These are phyloP conservation scores for Sepiola atlantica DNA, from an alignment of 2,888 invertebrate species.

Conservation along the genomic window DNA sequence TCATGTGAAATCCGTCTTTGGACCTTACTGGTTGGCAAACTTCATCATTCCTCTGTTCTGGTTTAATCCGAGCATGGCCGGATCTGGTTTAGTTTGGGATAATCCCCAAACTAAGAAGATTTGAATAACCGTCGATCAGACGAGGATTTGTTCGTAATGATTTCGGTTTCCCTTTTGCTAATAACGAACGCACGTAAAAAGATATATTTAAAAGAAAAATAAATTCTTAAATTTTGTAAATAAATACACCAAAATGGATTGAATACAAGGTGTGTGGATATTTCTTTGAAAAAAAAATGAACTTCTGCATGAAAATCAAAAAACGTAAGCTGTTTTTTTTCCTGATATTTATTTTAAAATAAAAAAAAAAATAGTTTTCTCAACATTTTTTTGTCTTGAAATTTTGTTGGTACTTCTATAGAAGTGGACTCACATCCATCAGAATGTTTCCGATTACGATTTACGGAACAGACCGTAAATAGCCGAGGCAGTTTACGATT, in stretches of 20 bases:
- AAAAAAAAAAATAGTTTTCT: not conserved
- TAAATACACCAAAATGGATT: not conserved
- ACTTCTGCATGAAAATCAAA: too few relatives aligned
- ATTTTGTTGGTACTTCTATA: not conserved
- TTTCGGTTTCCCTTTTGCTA: not conserved
- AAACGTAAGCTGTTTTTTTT: not conserved
- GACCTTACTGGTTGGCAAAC: slow-evolving; percentile 65
- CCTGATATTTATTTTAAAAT: slow-evolving; percentile 32
- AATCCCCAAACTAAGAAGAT: slow-evolving; percentile 7
- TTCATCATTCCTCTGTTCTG: slow-evolving; percentile 65
- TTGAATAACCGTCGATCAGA: not conserved
- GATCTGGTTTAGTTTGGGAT: not conserved
- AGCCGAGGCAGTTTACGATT: too few relatives aligned
- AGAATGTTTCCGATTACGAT: too few relatives aligned
- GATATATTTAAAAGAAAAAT: not conserved
- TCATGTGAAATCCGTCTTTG: slow-evolving; percentile 68
- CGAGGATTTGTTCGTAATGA: not conserved
- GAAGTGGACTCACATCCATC: too few relatives aligned
- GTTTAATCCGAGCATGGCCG: not conserved
- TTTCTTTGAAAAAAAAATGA: not conserved
- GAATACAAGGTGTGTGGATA: not conserved
- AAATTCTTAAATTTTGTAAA: too few relatives aligned
- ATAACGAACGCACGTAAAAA: not conserved
- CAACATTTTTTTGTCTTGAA: not conserved
- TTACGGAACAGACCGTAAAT: too few relatives aligned